Conservation (phyloP, 2,797 vertebrate species). For the Potorous gilbertii region DNA sequence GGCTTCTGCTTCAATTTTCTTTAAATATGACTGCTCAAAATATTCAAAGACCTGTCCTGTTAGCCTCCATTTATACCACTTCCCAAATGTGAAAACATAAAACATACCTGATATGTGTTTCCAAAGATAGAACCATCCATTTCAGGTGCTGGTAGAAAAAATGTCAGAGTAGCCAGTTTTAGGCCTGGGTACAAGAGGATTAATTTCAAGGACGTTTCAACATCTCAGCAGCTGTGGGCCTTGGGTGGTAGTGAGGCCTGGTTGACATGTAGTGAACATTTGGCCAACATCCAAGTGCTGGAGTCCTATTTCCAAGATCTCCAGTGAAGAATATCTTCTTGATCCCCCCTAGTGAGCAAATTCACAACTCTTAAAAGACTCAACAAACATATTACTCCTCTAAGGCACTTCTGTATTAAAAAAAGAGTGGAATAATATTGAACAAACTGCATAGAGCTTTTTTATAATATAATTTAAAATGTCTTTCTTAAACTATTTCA, state of each 20-base stretch:
- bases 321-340: slow-evolving; percentile 74
- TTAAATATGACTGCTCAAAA: slow-evolving; percentile 71
- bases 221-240: slow-evolving; percentile 71
- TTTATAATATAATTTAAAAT: slow-evolving; percentile 28
- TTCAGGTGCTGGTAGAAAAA: slow-evolving; percentile 56
- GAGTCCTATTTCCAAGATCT: slow-evolving; percentile 73
- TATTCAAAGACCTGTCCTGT: slow-evolving; percentile 64
- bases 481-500: slow-evolving; percentile 34
- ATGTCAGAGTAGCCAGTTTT: slow-evolving; percentile 71
- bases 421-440: slow-evolving; percentile 12
- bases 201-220: slow-evolving; percentile 79
- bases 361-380: slow-evolving; percentile 70
- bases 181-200: slow-evolving; percentile 73
- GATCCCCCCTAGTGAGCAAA: slow-evolving; percentile 71
- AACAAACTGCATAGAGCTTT: slow-evolving; percentile 8
- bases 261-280: slow-evolving; percentile 40
- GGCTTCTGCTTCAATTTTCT: slow-evolving; percentile 73
- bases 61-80: slow-evolving; percentile 52
- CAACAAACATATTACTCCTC: slow-evolving; percentile 42
- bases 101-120: slow-evolving; percentile 54
- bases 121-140: slow-evolving; percentile 58
- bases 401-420: neutral
- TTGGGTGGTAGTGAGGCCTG: slow-evolving; percentile 54
- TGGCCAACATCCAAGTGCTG: slow-evolving; percentile 74
- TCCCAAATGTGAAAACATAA: slow-evolving; percentile 53